Percentiles rank a stretch among this genome's conserved stretches.
Conservation (phyloP, 2,888 invertebrate species). For the Blomia tropicalis region DNA sequence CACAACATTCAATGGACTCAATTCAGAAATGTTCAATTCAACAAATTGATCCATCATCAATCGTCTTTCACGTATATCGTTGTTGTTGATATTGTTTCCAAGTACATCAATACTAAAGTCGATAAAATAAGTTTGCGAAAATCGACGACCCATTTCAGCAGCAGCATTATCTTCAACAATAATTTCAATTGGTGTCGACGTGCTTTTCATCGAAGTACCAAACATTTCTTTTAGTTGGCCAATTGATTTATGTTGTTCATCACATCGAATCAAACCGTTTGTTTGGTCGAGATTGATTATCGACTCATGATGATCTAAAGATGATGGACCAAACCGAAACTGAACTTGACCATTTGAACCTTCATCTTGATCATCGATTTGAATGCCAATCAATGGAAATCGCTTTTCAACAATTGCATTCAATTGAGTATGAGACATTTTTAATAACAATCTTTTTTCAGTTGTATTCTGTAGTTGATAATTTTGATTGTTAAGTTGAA, state of each 20-base stretch:
- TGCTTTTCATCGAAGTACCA: not conserved
- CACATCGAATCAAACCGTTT: too few relatives aligned
- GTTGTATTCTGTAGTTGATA: not conserved
- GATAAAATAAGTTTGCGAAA: not conserved
- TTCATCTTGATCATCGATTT: conserved; percentile 16
- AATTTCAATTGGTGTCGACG: not conserved
- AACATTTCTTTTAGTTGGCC: too few relatives aligned
- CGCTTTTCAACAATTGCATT: conserved; percentile 13
- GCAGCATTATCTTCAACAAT: not conserved
- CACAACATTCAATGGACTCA: not conserved
- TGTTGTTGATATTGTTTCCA: not conserved
- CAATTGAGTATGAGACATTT: not conserved
- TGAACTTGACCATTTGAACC: not conserved
- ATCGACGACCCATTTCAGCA: not conserved
- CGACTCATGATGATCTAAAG: not conserved
- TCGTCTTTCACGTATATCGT: not conserved
- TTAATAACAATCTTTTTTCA: not conserved
- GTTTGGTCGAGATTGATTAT: not conserved
- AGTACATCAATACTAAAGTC: conserved; percentile 2
- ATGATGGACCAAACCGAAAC: too few relatives aligned
- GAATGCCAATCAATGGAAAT: conserved; percentile 14
- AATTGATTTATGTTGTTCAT: too few relatives aligned
- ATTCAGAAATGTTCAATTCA: conserved; percentile 19
- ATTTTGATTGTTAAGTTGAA: not conserved
- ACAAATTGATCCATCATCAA: not conserved